Evolutionary conservation across 2,888 invertebrate species (phyloP).

Genomic region (Leptinotarsa haldemani): DNA sequence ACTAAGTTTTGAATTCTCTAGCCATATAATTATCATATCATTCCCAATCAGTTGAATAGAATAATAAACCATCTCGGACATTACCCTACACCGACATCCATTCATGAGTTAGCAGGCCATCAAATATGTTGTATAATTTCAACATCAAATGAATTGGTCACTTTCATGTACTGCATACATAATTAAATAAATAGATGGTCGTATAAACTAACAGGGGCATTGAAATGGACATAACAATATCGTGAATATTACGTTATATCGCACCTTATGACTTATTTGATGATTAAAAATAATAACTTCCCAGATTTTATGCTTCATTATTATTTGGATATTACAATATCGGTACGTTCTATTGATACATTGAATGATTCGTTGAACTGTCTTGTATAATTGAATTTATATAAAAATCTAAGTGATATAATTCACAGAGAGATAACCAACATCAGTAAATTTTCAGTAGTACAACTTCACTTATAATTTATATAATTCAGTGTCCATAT

Average conservation of each 20-base stretch:
- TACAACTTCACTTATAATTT: too few relatives aligned
- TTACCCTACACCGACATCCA: neutral
- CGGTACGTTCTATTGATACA: too few relatives aligned
- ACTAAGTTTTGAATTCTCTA: neutral
- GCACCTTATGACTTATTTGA: constrained; percentile 1
- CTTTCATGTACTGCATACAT: constrained; percentile 7
- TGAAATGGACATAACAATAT: neutral
- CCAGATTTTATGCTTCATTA: too few relatives aligned
- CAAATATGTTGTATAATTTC: constrained; percentile 3
- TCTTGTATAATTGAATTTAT: too few relatives aligned
- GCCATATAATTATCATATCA: neutral
- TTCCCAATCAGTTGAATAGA: neutral
- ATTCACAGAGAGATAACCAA: too few relatives aligned
- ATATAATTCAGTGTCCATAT: too few relatives aligned
- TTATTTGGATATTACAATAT: too few relatives aligned
- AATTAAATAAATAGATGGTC: constrained; percentile 2
- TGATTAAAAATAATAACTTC: neutral
- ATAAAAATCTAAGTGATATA: too few relatives aligned
- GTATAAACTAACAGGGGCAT: neutral
- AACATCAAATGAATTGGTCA: constrained; percentile 5
- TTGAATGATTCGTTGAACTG: too few relatives aligned
- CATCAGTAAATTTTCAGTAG: too few relatives aligned
- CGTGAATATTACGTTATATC: neutral
- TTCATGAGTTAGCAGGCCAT: neutral
- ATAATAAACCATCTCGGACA: neutral